Evolutionary conservation across 2,797 vertebrate genomes (phyloP), one percentile per base, ranked within the genome.

Genomic region (Oreortyx pictus): DNA sequence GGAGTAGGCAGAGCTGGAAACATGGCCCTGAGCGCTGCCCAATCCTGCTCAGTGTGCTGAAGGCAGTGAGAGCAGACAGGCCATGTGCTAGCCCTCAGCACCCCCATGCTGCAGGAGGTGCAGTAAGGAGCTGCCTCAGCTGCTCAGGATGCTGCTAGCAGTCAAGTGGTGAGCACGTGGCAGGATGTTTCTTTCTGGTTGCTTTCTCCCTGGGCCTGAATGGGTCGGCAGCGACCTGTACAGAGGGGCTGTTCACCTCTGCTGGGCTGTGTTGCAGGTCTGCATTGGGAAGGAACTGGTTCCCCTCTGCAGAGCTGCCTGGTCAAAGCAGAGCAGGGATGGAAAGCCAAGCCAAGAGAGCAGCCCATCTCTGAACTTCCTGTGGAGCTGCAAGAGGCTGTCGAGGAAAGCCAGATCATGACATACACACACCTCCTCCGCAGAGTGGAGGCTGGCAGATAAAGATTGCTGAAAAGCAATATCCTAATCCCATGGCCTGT

Each of bases 121-220:
- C 86, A 64, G 25, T 5, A n/a, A 65, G 31, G 60, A 29, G 44
- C 80, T 86, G 76, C 27, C 59, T 73, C 0, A 4, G 73, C 23
- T 73, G 46, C 74, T 92, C 89, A 79, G 92, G 91, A 85, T 87
- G 94, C 87, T 92, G 68, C 41, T 85, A 89, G 57, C 68, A 89
- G 89, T 90, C 91, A 94, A 76, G 27, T 17, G 56, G 9, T 59
- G 75, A 19, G 43, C 65, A 64, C 0, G 2, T 67, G 72, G 50
- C 39, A 67, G 56, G 16, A 67, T 4, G 9, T 71, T 62, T 57
- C 14, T 86, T 33, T 86, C 81, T 0, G 7, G 19, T 59, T 35
- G 39, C 33, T 76, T 66, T 61, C 39, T 44, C 62, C 24, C 14
- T 24, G 5, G 27, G 62, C 47, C 54, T 59, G 62, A 60, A 64